Evolutionary conservation across 1,140 invertebrate genomes (phyloP), one percentile per base, ranked within the genome.

Genomic region (Drosophila mayri): DNA sequence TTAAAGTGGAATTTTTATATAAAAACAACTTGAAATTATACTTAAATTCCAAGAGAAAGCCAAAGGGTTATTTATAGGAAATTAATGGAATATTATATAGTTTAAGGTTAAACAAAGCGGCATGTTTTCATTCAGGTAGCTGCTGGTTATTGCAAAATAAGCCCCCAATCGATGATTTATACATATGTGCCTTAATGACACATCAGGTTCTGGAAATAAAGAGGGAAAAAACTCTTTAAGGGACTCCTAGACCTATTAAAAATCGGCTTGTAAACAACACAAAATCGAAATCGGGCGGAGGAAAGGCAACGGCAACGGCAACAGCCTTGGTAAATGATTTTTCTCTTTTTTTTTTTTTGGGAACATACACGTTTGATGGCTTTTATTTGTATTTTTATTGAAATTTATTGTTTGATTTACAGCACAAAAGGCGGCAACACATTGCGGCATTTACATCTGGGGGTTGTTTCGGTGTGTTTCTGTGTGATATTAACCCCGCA

Each of bases 361-460:
- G 41, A 50, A 55, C 67, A 71, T 47, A 20, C 59, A 73, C 71
- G 54, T 76, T 61, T 59, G 54, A 79, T 82, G 40, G 70, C 58
- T 79, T 84, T 82, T 84, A 79, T 84, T 83, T 68, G 71, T 54
- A 25, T 83, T 84, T 73, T 84, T 82, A 84, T 84, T 84, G 80
- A 83, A 84, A 84, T 84, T 84, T 84, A 83, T 84, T 84, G 72
- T 76, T 79, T 79, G 71, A 79, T 84, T 84, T 83, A 78, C 77
- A 79, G 43, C 20, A 61, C 50, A 54, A 55, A 55, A 38, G 32
- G 30, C 46, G 68, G 22, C 40, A 50, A 35, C 52, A 38, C 44
- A 76, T 38, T 65, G n/a, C 16, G 37, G 18, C 35, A 54, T 76
- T 76, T 76, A 67, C 57, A 54, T 77, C 61, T 68, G 22, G 35